Conservation (phyloP, 2,113 vertebrate species). For the Turnix velox region DNA sequence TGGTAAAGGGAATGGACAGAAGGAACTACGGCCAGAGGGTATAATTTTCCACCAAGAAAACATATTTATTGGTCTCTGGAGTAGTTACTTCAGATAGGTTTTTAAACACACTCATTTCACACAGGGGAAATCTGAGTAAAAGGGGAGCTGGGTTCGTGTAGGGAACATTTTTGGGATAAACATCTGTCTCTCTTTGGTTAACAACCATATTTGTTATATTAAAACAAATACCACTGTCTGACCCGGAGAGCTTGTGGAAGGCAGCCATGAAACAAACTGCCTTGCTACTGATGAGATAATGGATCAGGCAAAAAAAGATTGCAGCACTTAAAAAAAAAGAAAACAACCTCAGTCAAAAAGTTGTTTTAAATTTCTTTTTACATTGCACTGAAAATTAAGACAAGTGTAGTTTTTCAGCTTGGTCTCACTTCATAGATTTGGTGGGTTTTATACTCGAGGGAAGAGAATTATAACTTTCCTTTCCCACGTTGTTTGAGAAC, state of each 20-base stretch:
- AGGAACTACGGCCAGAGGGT: background rate
- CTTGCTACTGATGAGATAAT: slow-evolving; percentile 33
- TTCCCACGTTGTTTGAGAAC: background rate
- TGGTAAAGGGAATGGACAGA: background rate
- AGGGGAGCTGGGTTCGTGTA: background rate
- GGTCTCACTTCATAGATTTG: background rate
- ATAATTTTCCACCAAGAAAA: background rate
- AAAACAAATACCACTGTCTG: slow-evolving; percentile 42
- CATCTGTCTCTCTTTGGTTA: slow-evolving; percentile 10
- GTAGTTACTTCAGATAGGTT: background rate
- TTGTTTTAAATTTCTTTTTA: slow-evolving; percentile 17
- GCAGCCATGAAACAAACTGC: slow-evolving; percentile 27
- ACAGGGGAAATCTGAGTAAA: background rate
- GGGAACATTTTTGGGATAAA: slow-evolving; percentile 7
- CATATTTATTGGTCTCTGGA: background rate
- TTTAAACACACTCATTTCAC: slow-evolving; percentile 13
- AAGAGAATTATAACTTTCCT: background rate
- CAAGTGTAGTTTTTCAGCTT: background rate
- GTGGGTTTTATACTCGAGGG: background rate
- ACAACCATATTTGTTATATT: slow-evolving; percentile 26
- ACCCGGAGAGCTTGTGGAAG: slow-evolving; percentile 22
- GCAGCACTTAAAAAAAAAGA: background rate
- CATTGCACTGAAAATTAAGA: background rate
- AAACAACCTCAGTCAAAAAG: background rate
- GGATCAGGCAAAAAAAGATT: background rate